A percentile compares a stretch with the other conserved stretches of the same genome.
These are phyloP conservation scores for Heliconius hortense DNA, from an alignment of 2,888 invertebrate species.

Conservation along the genomic window DNA sequence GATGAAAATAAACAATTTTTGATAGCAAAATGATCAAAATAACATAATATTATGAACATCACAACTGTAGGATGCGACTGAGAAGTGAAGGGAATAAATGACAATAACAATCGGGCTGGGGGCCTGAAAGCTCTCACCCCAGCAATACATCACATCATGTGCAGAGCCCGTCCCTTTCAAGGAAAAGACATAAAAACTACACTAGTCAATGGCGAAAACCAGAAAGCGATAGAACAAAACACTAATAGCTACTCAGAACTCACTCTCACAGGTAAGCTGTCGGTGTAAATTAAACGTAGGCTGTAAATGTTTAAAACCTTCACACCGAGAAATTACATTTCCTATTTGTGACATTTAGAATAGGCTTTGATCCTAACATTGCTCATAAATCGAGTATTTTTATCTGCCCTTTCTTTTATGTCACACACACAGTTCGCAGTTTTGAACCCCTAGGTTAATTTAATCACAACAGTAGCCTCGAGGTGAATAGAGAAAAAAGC, in stretches of 20 bases:
- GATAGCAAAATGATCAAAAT: slow-evolving; percentile 23
- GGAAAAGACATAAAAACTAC: slow-evolving; percentile 34
- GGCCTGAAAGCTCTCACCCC: slow-evolving; percentile 48
- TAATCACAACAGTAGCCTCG: slow-evolving; percentile 23
- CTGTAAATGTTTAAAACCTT: slow-evolving; percentile 19
- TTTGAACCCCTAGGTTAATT: slow-evolving; percentile 14
- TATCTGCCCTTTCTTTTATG: slow-evolving; percentile 19
- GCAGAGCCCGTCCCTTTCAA: slow-evolving; percentile 44
- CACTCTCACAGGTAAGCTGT: slow-evolving; percentile 18
- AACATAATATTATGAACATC: slow-evolving; percentile 23
- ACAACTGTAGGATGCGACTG: slow-evolving; percentile 32
- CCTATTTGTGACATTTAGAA: slow-evolving; percentile 15
- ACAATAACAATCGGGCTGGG: slow-evolving; percentile 49
- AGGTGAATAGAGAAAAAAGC: slow-evolving; percentile 13
- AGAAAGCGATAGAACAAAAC: slow-evolving; percentile 29
- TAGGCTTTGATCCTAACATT: slow-evolving; percentile 4
- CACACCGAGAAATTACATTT: slow-evolving; percentile 18
- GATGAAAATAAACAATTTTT: slow-evolving; percentile 21
- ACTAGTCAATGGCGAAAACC: slow-evolving; percentile 30
- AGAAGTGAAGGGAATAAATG: slow-evolving; percentile 46
- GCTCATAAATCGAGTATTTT: slow-evolving; percentile 20
- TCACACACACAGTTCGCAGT: background rate
- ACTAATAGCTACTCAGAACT: slow-evolving; percentile 24
- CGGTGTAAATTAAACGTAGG: slow-evolving; percentile 20
- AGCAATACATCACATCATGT: slow-evolving; percentile 57